Evolutionary conservation across 2,797 vertebrate species (phyloP).

Genomic region (Harpagifer antarcticus): DNA sequence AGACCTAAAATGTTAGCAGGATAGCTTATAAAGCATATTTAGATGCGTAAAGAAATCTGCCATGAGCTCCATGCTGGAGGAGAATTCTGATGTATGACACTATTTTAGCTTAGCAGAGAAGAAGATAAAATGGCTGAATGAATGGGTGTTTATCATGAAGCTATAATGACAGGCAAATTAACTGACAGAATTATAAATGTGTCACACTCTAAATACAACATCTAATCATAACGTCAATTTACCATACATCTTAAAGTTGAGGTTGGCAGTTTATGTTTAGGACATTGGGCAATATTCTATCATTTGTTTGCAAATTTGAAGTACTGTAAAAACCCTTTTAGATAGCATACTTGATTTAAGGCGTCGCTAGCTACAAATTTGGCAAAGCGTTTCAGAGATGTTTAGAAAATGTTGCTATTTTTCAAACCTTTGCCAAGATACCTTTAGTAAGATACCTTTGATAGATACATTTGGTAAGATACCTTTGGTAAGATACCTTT

Average conservation of each 20-base stretch:
- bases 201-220: constrained; percentile 28
- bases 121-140: constrained; percentile 25
- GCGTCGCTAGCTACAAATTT: no score
- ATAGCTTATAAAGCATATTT: background rate
- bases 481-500: no score
- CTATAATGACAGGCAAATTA: constrained; percentile 24
- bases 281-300: no score
- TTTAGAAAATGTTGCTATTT: no score
- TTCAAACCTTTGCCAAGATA: no score
- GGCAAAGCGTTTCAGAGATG: no score
- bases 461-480: no score
- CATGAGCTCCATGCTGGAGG: background rate
- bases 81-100: constrained; percentile 10
- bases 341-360: no score
- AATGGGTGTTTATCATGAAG: constrained; percentile 12
- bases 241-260: constrained; percentile 9
- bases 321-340: no score
- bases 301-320: no score
- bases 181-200: constrained; percentile 53
- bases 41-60: background rate
- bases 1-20: background rate
- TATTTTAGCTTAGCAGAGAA: constrained; percentile 20
- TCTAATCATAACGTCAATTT: constrained; percentile 42
- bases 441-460: no score
- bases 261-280: no score